A percentile compares a stretch with the other conserved stretches of the same genome.
Evolutionary conservation across 2,888 invertebrate genomes (phyloP).

Genomic region (Xestoiulus laeticollis): DNA sequence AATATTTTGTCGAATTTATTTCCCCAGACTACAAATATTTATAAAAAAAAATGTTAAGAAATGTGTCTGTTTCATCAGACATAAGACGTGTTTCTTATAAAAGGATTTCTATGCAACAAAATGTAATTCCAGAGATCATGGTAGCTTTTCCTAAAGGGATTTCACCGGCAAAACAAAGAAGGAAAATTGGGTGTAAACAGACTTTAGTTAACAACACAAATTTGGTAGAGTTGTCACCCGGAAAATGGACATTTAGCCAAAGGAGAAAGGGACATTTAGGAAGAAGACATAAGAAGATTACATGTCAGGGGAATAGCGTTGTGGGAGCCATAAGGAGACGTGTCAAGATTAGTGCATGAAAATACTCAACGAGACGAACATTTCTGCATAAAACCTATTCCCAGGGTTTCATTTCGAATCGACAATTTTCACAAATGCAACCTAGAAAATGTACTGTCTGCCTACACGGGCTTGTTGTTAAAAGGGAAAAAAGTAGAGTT

Average conservation of each 20-base stretch:
- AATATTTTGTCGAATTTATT: no score
- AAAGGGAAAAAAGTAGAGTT: background rate
- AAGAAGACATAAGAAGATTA: slow-evolving; percentile 29
- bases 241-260: slow-evolving; percentile 17
- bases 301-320: background rate
- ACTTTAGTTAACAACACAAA: slow-evolving; percentile 24
- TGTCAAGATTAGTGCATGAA: slow-evolving; percentile 34
- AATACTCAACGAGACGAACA: slow-evolving; percentile 1
- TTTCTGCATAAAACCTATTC: slow-evolving; percentile 21
- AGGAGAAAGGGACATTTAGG: background rate
- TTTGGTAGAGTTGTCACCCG: background rate
- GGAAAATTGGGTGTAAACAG: slow-evolving; percentile 4
- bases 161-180: background rate
- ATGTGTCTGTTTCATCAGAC: background rate
- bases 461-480: background rate
- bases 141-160: background rate
- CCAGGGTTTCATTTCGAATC: slow-evolving; percentile 11
- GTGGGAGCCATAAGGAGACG: background rate
- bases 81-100: background rate
- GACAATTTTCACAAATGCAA: slow-evolving; percentile 22
- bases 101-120: background rate
- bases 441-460: background rate
- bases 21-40: no score
- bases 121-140: background rate
- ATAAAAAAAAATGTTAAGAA: no score